Evolutionary conservation across 2,888 invertebrate genomes (phyloP).

Genomic region (Aleiodes testaceus): DNA sequence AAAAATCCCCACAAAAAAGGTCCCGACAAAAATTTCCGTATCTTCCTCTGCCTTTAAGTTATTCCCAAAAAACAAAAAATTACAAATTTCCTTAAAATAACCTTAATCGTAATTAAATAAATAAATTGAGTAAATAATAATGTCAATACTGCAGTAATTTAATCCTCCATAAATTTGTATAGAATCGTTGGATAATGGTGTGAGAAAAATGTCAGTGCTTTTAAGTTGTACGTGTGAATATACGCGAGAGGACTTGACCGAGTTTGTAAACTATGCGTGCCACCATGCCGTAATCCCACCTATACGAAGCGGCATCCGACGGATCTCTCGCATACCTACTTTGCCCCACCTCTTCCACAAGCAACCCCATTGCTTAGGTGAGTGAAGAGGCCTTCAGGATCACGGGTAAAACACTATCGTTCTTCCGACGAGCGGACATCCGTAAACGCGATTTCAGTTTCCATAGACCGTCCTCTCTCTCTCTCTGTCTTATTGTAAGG

Average conservation of each 20-base stretch:
- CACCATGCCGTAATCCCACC: constrained; percentile 3
- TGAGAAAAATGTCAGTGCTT: constrained; percentile 16
- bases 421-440: constrained; percentile 20
- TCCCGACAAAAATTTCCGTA: too few relatives aligned
- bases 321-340: constrained; percentile 4
- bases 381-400: constrained; percentile 17
- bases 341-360: too few relatives aligned
- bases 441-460: neutral
- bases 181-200: constrained; percentile 12
- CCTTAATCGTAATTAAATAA: too few relatives aligned
- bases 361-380: too few relatives aligned
- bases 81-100: too few relatives aligned
- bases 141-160: too few relatives aligned
- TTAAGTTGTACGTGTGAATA: constrained; percentile 1
- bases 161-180: neutral
- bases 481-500: neutral
- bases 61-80: too few relatives aligned
- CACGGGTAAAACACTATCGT: constrained; percentile 13
- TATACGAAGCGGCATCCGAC: constrained; percentile 15
- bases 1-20: too few relatives aligned
- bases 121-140: too few relatives aligned
- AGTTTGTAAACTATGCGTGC: constrained; percentile 38
- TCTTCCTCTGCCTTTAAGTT: too few relatives aligned
- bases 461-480: neutral
- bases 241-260: constrained; percentile 28